phyloP scores from a whole-genome alignment of 2,888 invertebrate genomes.

The Zhuqinia jingwanae region DNA sequence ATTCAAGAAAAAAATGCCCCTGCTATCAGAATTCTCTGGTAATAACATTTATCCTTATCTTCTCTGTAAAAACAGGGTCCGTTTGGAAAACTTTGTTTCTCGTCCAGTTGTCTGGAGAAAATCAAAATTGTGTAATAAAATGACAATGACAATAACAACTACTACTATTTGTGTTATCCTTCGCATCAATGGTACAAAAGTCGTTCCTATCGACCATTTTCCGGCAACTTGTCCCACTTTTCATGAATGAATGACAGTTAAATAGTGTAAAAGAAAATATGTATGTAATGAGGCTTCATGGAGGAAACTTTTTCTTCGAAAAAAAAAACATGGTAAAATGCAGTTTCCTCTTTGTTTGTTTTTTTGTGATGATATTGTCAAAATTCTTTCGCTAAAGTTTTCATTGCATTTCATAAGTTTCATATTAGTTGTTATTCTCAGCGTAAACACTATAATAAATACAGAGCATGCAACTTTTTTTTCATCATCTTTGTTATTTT shows the following conservation, averaged over 20 bases:
- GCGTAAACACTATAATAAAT: no score
- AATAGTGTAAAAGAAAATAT: conserved; percentile 22
- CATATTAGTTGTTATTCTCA: not conserved
- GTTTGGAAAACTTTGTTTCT: no score
- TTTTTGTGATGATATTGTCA: not conserved
- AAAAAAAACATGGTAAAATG: not conserved
- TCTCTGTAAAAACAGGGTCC: no score
- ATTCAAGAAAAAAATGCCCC: no score
- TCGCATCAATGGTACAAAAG: not conserved
- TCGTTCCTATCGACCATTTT: not conserved
- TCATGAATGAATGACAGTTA: conserved; percentile 38
- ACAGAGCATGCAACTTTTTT: no score
- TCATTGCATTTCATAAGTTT: conserved; percentile 1
- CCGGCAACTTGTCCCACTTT: conserved; percentile 11
- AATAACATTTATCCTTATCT: conserved; percentile 20
- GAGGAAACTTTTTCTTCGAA: not conserved
- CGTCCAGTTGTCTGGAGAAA: not conserved
- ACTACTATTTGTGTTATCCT: not conserved
- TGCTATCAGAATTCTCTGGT: no score
- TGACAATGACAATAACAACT: not conserved
- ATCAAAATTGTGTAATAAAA: conserved; percentile 32
- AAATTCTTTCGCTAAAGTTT: conserved; percentile 23
- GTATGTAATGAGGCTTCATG: conserved; percentile 10
- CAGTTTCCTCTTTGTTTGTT: not conserved
- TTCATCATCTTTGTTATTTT: conserved; percentile 13